phyloP scores from a whole-genome alignment of 1,140 invertebrate species.

The Bicyclus anynana region DNA sequence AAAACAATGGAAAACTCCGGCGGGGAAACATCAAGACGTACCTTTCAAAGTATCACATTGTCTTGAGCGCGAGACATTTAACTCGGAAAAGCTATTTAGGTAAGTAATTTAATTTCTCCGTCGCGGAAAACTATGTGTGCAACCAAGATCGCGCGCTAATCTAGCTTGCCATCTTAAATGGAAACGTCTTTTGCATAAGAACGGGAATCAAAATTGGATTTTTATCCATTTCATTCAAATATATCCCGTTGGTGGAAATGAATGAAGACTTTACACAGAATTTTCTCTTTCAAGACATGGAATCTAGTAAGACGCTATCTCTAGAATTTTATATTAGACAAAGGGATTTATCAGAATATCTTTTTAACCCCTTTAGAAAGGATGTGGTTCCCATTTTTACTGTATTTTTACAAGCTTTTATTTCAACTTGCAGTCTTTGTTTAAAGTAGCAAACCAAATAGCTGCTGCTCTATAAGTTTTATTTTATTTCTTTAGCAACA shows the following conservation, averaged over 20 bases:
- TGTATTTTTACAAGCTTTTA: too few species aligned
- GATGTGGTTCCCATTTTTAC: too few species aligned
- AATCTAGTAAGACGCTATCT: neutral
- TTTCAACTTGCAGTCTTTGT: too few species aligned
- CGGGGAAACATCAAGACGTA: conserved; percentile 37
- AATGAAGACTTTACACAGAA: conserved; percentile 18
- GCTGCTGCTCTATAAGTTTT: too few species aligned
- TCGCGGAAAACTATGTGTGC: conserved; percentile 51
- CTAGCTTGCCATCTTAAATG: conserved; percentile 46
- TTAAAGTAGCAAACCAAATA: too few species aligned
- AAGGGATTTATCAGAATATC: neutral
- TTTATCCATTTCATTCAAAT: conserved; percentile 45
- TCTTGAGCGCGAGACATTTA: conserved; percentile 43
- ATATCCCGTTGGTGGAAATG: conserved; percentile 23
- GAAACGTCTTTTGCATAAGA: conserved; percentile 48
- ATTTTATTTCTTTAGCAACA: too few species aligned
- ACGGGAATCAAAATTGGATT: conserved; percentile 47
- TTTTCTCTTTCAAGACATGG: neutral
- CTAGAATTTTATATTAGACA: neutral
- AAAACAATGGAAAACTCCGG: conserved; percentile 41
- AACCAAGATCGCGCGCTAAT: conserved; percentile 45
- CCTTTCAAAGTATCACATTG: conserved; percentile 49
- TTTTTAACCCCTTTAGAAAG: neutral
- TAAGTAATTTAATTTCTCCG: conserved; percentile 61
- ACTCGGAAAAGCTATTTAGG: conserved; percentile 57